These are phyloP conservation scores for Enteromius afrohamiltoni DNA, from an alignment of 2,797 vertebrate species.

Conservation along the genomic window DNA sequence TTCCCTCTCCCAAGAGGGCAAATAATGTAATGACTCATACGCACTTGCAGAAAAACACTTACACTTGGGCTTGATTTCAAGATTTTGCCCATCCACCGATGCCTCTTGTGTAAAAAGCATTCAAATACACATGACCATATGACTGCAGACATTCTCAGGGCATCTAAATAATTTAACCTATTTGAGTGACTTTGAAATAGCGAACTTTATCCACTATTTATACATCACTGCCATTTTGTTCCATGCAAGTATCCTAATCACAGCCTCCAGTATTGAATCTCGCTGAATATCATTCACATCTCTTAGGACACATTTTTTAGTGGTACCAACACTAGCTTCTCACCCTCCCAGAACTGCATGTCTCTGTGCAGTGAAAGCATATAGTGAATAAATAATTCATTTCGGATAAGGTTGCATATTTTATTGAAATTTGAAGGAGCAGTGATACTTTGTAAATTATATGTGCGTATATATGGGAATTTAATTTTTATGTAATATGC, in stretches of 20 bases:
- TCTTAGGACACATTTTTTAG: conserved; percentile 36
- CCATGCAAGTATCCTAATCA: conserved; percentile 31
- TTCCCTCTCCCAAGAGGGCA: neutral
- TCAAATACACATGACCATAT: conserved; percentile 22
- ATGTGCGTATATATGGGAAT: neutral
- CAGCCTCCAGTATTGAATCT: conserved; percentile 30
- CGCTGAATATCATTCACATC: conserved; percentile 35
- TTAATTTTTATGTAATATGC: neutral
- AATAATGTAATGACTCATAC: conserved; percentile 15
- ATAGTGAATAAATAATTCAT: conserved; percentile 35
- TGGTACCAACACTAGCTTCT: conserved; percentile 28
- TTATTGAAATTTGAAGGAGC: conserved; percentile 22
- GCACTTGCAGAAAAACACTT: conserved; percentile 5
- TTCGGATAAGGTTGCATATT: conserved; percentile 15
- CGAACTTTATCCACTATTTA: conserved; percentile 46
- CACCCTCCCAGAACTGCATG: neutral
- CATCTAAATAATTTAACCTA: conserved; percentile 59
- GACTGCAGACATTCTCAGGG: conserved; percentile 14
- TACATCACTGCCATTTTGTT: conserved; percentile 35
- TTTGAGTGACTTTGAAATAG: conserved; percentile 46
- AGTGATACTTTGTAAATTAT: neutral
- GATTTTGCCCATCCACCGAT: conserved; percentile 10
- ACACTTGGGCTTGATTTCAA: conserved; percentile 15
- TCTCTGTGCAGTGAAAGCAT: conserved; percentile 23
- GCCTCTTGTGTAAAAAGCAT: conserved; percentile 41